phyloP scores from a whole-genome alignment of 2,113 vertebrate genomes.

The Symphodus melops region DNA sequence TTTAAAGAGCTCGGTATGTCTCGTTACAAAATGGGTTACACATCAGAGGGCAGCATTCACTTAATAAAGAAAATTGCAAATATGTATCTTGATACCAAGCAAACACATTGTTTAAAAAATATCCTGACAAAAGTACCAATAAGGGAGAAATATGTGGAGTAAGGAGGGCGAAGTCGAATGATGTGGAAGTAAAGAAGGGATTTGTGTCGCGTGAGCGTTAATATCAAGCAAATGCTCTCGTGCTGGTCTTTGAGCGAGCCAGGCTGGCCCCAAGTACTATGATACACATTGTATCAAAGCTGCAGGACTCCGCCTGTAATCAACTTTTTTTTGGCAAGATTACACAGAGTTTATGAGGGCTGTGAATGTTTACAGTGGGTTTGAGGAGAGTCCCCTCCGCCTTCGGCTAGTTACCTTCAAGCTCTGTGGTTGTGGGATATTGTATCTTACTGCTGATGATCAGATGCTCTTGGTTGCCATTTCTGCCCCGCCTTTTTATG shows the following conservation, averaged over 20 bases:
- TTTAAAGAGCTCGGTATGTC: constrained; percentile 48
- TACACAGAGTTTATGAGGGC: constrained; percentile 46
- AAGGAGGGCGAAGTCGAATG: constrained; percentile 22
- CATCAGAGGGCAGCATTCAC: constrained; percentile 15
- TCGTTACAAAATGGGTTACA: constrained; percentile 63
- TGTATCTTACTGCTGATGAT: constrained; percentile 13
- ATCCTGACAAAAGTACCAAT: background rate
- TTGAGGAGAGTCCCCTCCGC: constrained; percentile 31
- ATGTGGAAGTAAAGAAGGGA: constrained; percentile 46
- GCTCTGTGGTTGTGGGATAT: constrained; percentile 5
- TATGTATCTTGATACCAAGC: constrained; percentile 3
- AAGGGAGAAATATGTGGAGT: constrained; percentile 3
- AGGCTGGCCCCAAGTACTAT: constrained; percentile 43
- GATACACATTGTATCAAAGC: constrained; percentile 47
- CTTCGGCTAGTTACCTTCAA: constrained; percentile 22
- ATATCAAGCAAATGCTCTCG: constrained; percentile 59
- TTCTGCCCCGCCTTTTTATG: background rate
- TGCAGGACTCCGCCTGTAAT: constrained; percentile 67
- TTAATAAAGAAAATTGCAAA: constrained; percentile 21
- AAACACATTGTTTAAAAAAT: constrained; percentile 12
- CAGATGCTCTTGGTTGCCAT: constrained; percentile 15
- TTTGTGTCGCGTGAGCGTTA: constrained; percentile 65
- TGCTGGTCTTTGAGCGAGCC: constrained; percentile 58
- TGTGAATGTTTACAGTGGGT: constrained; percentile 41
- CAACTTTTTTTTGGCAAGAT: constrained; percentile 64